phyloP scores from a whole-genome alignment of 2,113 vertebrate species.

The Marmota flaviventris region DNA sequence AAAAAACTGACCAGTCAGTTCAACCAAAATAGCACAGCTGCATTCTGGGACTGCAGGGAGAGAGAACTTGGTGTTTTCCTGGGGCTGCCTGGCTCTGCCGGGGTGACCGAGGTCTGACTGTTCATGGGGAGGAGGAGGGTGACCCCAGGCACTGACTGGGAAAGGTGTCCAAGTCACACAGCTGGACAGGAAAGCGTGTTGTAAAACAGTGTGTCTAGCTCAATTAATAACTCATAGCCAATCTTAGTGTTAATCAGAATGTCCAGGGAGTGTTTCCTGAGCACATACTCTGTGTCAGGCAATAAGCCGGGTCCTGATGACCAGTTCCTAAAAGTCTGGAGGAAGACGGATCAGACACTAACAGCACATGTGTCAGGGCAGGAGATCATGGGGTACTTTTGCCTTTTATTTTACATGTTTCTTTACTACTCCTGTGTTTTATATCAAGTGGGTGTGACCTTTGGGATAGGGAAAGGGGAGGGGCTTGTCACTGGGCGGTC shows the following conservation, averaged over 20 bases:
- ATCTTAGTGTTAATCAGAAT: neutral
- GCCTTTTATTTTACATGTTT: neutral
- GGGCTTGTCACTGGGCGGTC: neutral
- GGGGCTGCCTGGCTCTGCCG: neutral
- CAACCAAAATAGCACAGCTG: constrained; percentile 35
- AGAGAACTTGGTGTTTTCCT: neutral
- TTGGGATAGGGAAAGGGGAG: neutral
- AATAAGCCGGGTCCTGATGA: neutral
- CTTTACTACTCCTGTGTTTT: neutral
- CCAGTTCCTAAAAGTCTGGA: neutral
- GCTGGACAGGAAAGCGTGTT: neutral
- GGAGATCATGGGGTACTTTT: neutral
- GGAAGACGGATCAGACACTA: neutral
- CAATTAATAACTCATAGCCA: neutral
- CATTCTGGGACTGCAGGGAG: neutral
- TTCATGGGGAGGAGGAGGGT: neutral
- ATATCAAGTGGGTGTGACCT: neutral
- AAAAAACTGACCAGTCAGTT: constrained; percentile 48
- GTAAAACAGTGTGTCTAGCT: neutral
- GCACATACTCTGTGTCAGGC: neutral
- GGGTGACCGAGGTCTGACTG: neutral
- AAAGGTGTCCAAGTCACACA: neutral
- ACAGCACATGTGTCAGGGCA: rapidly evolving
- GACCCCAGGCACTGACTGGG: rapidly evolving
- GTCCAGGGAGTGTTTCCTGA: neutral